Evolutionary conservation across 2,888 invertebrate genomes (phyloP), one percentile per base, ranked within the genome.

Genomic region (Nomada fabriciana): DNA sequence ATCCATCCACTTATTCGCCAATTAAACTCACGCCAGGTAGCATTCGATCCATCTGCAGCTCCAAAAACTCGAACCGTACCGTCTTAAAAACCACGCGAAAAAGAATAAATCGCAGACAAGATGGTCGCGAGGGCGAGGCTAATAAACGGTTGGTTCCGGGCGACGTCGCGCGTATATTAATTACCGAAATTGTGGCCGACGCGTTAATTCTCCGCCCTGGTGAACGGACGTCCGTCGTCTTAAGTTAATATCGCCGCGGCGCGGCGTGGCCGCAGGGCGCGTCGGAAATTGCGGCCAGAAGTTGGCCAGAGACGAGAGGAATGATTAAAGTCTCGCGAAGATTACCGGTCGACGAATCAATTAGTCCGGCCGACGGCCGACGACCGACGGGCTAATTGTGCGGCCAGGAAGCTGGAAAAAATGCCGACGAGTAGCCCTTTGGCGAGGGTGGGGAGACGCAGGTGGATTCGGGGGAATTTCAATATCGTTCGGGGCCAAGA

Each of bases 321-420:
- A 84, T 72, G 83, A 83, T 83, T 83, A 83, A 83, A 83, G 83
- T 79, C 84, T 55, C 65, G 68, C 53, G 64, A 69, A 73, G 80
- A 80, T 81, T 82, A 76, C 65, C 76, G 67, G 70, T 53, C 75
- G 82, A 82, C 82, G 73, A 78, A 77, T 75, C 90, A 92, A 92
- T 93, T 92, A 92, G 88, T 73, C 89, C 36, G 61, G 88, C 88
- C 36, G 71, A 90, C 89, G 89, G 87, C 90, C 90, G 88, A 90
- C 89, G 89, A 87, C 90, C 90, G 88, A 76, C 90, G 89, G 89
- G 86, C 89, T 92, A 92, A 92, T 92, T 92, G 92, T 88, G 89
- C 36, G 47, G 55, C 23, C 43, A 29, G 23, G 11, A 3, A 57
- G 59, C 20, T 47, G 69, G 59, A 70, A 70, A 36, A 70, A 70